Conservation (phyloP, 64 coral and sea anemone species). For the Stylophora pistillata region DNA sequence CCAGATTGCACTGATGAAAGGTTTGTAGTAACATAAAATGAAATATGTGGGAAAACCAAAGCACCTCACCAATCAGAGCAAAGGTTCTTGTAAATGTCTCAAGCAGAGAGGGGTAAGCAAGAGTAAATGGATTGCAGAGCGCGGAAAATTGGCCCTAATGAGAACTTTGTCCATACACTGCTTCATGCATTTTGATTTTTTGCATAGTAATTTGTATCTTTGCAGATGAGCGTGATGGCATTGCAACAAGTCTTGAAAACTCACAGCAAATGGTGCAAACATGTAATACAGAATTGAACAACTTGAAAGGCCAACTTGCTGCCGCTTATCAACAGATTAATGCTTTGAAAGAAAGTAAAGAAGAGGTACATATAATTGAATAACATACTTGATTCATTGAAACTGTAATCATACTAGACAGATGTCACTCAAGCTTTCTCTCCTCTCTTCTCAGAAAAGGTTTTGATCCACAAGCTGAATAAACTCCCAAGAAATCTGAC, state of each 20-base stretch:
- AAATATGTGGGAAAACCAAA: background rate
- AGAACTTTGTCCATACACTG: no score
- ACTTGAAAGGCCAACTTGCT: constrained; percentile 71
- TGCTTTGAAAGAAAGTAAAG: constrained; percentile 53
- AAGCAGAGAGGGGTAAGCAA: no score
- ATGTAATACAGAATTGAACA: constrained; percentile 70
- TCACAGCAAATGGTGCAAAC: constrained; percentile 70
- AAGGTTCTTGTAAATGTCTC: no score
- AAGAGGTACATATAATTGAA: constrained; percentile 73
- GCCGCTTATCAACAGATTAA: constrained; percentile 54
- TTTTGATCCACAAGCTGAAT: no score
- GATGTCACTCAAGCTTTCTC: no score
- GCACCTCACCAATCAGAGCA: no score
- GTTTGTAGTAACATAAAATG: constrained; percentile 9
- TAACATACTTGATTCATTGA: background rate
- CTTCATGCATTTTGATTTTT: background rate
- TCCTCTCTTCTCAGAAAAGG: no score
- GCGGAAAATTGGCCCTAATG: no score
- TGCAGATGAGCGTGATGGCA: constrained; percentile 79
- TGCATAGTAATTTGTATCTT: background rate
- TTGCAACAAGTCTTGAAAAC: constrained; percentile 79
- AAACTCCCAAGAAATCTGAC: no score
- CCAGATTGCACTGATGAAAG: constrained; percentile 81
- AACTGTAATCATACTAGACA: background rate
- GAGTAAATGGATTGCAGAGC: no score